phyloP scores from a whole-genome alignment of 2,797 vertebrate genomes.

The Schizopygopsis pylzovi region DNA sequence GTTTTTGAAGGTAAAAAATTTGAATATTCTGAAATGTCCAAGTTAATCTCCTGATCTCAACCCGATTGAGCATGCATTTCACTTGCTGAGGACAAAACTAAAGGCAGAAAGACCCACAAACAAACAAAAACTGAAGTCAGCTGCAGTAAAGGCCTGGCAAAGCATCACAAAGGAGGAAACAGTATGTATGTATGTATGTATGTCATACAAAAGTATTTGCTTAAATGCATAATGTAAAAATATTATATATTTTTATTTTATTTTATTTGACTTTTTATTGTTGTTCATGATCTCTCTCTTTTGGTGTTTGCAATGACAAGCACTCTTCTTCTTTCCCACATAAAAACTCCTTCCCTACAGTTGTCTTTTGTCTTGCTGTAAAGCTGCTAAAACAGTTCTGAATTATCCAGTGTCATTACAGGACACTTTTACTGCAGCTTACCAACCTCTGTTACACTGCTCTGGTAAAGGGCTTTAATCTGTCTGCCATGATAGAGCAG shows the following conservation, averaged over 20 bases:
- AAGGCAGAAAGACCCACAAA: no score
- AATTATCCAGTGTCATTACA: conserved; percentile 61
- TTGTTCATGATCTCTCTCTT: background rate
- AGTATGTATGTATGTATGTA: no score
- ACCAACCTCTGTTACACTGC: conserved; percentile 61
- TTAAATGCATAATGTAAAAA: background rate
- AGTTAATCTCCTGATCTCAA: no score
- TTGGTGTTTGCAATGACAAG: background rate
- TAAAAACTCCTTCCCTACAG: conserved; percentile 1
- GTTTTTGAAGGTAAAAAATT: no score
- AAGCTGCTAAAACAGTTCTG: conserved; percentile 45
- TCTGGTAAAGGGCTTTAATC: conserved; percentile 51
- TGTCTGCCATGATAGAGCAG: conserved; percentile 10
- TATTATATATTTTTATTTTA: background rate
- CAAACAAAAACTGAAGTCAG: no score
- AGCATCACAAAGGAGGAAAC: no score
- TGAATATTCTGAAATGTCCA: no score
- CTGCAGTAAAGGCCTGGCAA: no score
- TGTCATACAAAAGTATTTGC: background rate
- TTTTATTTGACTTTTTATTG: background rate
- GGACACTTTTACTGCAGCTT: conserved; percentile 59
- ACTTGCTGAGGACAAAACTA: no score
- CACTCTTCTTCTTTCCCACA: background rate
- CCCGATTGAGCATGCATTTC: no score
- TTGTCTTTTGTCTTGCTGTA: conserved; percentile 31